Evolutionary conservation across 2,888 invertebrate genomes (phyloP).

Genomic region (Micoletzkya japonica): DNA sequence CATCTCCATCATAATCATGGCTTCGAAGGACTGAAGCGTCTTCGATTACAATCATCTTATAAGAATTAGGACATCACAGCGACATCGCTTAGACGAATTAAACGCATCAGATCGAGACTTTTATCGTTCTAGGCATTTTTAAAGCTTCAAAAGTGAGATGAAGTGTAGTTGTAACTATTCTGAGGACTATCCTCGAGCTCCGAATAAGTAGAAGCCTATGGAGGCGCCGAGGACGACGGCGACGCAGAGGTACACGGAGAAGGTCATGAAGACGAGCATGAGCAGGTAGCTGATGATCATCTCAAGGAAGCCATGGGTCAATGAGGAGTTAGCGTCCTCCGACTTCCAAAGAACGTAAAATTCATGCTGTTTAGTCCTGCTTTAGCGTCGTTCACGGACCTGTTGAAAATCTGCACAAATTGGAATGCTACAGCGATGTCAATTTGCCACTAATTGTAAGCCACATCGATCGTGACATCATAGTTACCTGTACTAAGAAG

Average conservation of each 20-base stretch:
- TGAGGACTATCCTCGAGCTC: slow-evolving; percentile 28
- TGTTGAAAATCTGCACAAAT: no score
- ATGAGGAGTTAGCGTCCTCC: no score
- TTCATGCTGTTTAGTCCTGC: no score
- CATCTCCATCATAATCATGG: slow-evolving; percentile 59
- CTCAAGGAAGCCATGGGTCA: slow-evolving; percentile 24
- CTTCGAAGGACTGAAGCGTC: background rate
- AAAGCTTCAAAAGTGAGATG: no score
- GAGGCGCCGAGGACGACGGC: slow-evolving; percentile 44
- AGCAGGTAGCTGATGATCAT: slow-evolving; percentile 49
- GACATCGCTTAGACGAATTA: background rate
- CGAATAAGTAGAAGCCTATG: slow-evolving; percentile 55
- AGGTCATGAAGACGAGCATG: slow-evolving; percentile 62
- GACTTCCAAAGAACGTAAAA: no score
- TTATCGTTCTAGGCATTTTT: no score
- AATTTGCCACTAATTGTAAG: no score
- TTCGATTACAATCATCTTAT: background rate
- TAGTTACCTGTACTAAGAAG: slow-evolving; percentile 7
- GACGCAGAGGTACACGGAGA: slow-evolving; percentile 58
- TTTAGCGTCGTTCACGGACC: no score
- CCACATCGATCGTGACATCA: no score
- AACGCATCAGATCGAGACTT: background rate
- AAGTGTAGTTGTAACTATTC: no score
- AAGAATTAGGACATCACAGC: background rate
- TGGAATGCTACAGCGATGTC: no score